Evolutionary conservation across 2,797 vertebrate genomes (phyloP).

Genomic region (Tarsius wallacei): DNA sequence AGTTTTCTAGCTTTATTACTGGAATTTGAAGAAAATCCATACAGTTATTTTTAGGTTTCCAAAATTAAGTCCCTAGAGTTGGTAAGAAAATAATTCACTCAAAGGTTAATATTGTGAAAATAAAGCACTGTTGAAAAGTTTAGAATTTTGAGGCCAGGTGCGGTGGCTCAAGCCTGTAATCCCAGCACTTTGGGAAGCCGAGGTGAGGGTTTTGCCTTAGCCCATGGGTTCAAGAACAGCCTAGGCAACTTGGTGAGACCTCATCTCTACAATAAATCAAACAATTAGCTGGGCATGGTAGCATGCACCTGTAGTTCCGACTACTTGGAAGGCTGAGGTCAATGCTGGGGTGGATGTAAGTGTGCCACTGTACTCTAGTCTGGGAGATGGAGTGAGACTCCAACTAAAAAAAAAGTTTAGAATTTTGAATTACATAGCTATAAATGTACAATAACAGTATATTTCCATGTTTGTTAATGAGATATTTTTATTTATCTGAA

Average conservation of each 20-base stretch:
- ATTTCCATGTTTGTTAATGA: neutral
- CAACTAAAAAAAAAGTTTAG: neutral
- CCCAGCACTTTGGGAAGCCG: too few relatives aligned
- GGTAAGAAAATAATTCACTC: neutral
- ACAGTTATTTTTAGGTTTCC: neutral
- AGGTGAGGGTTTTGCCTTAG: too few relatives aligned
- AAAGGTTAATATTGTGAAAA: neutral
- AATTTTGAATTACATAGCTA: neutral
- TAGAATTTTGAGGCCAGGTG: neutral
- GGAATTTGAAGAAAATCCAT: conserved; percentile 10
- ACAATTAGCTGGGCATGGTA: too few relatives aligned
- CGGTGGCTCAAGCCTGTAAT: too few relatives aligned
- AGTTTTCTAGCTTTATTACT: neutral
- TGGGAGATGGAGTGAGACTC: too few relatives aligned
- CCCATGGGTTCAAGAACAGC: too few relatives aligned
- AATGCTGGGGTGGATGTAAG: too few relatives aligned
- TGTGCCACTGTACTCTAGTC: too few relatives aligned
- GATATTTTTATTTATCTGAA: conserved; percentile 7
- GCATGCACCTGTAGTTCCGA: too few relatives aligned
- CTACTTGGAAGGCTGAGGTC: too few relatives aligned
- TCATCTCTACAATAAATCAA: too few relatives aligned
- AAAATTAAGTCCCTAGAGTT: neutral
- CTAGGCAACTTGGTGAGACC: too few relatives aligned
- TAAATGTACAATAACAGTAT: neutral
- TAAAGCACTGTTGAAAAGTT: neutral